Evolutionary conservation across 30 jellyfish, hydroid and myxozoan genomes (phyloP).

Genomic region (Hydractinia symbiolongicarpus): DNA sequence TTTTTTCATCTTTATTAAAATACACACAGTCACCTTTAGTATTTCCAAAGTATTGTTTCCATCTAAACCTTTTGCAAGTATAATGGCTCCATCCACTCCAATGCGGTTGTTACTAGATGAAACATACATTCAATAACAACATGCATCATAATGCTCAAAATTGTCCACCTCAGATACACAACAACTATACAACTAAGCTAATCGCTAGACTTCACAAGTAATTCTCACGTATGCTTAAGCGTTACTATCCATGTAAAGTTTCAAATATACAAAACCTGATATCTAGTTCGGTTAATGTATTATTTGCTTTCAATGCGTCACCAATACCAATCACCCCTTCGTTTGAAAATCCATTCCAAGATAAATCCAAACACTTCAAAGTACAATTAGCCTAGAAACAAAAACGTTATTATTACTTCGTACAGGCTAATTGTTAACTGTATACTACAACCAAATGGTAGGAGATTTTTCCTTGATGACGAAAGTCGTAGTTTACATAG

Average conservation of each 20-base stretch:
- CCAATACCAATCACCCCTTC: slow-evolving; percentile 72
- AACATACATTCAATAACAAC: too few relatives aligned
- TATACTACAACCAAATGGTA: too few relatives aligned
- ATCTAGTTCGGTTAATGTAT: slow-evolving; percentile 60
- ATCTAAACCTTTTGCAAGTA: slow-evolving; percentile 61
- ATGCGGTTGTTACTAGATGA: slow-evolving; percentile 61
- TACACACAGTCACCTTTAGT: slow-evolving; percentile 36
- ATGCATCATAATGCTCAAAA: too few relatives aligned
- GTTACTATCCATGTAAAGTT: too few relatives aligned
- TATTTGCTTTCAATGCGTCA: slow-evolving; percentile 64
- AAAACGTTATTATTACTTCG: background rate
- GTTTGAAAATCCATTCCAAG: slow-evolving; percentile 88
- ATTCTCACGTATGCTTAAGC: background rate
- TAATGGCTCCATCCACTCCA: slow-evolving; percentile 57
- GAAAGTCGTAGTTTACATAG: too few relatives aligned
- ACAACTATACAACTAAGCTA: too few relatives aligned
- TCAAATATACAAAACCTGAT: slow-evolving; percentile 36
- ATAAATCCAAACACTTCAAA: slow-evolving; percentile 41
- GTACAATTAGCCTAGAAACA: slow-evolving; percentile 57
- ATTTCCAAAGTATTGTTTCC: slow-evolving; percentile 63
- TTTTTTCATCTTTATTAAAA: background rate
- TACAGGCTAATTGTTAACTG: too few relatives aligned
- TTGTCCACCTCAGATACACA: too few relatives aligned
- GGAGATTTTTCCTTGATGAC: background rate
- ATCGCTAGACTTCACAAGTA: background rate